Base-by-base conservation (phyloP, 2,113 vertebrate genomes). In the Sylvia atricapilla region DNA sequence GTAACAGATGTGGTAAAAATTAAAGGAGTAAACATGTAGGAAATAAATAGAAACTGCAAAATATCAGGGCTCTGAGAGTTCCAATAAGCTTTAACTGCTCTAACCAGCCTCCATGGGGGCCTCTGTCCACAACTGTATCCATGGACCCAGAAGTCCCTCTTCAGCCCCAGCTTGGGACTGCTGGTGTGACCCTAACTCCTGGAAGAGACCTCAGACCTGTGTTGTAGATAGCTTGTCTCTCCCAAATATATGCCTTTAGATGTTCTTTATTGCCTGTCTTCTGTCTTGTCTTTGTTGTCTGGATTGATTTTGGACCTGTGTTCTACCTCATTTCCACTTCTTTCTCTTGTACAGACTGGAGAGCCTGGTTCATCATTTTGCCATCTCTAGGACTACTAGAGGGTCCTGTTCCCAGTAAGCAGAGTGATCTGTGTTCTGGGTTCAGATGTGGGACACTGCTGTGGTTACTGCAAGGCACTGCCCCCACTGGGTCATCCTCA, bases 401-500 rank as follows among this genome's bases (percentile, higher is more conserved):
- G 23, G 15, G 20, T 17, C 30, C 9, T 66, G 47, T n/a, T 73
- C 39, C 37, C 11, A 6, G 31, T 74, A 74, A 78, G 68, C 11
- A 62, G 13, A 10, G 18, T 70, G 13, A 22, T 67, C 27, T 59
- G 2, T 15, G 13, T 49, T 6, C 20, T 67, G 22, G 43, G 25
- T 81, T 89, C 41, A 77, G 50, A 21, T 49, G 31, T 33, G n/a
- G 68, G 30, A 55, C 24, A 12, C 55, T 68, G 18, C 33, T 18
- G 23, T 59, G 28, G 44, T 24, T 30, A 33, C 41, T 68, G 43
- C 27, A 24, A 80, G 67, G 37, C 31, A 7, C 25, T 85, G 62
- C 22, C 16, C 0, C 1, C 2, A 2, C 16, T 60, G 76, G 1
- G 15, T 62, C 18, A 27, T 41, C 10, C 33, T 86, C 17, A n/a